Evolutionary conservation across 2,888 invertebrate genomes (phyloP).

Genomic region (Philhelius pedissequus): DNA sequence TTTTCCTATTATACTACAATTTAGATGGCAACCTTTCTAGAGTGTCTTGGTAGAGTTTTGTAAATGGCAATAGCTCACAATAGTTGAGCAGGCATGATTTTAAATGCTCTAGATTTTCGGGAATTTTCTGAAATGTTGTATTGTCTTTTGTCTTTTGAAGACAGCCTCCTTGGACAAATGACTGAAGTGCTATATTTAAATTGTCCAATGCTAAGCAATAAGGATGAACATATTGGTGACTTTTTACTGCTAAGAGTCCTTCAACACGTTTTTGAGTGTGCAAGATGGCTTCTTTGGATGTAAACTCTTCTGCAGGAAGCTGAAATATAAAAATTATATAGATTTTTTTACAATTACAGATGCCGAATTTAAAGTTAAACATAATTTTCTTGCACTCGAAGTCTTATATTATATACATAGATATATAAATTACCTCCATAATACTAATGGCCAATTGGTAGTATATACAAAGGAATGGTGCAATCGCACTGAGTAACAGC

Average conservation of each 20-base stretch:
- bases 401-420: too few relatives aligned
- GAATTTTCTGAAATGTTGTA: conserved; percentile 33
- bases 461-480: conserved; percentile 84
- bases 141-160: conserved; percentile 71
- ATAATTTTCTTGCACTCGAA: too few relatives aligned
- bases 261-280: conserved; percentile 83
- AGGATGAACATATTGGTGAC: conserved; percentile 81
- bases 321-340: conserved; percentile 39
- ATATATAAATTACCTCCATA: conserved; percentile 78
- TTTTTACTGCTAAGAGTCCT: conserved; percentile 76
- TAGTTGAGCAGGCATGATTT: conserved; percentile 72
- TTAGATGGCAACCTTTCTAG: conserved; percentile 74
- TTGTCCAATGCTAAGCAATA: conserved; percentile 87
- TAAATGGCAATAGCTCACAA: conserved; percentile 77
- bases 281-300: conserved; percentile 81
- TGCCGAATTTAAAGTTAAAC: too few relatives aligned
- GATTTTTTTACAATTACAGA: not conserved
- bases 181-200: conserved; percentile 81
- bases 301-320: conserved; percentile 74
- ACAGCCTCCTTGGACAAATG: conserved; percentile 79
- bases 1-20: conserved; percentile 72
- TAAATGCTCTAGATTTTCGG: conserved; percentile 31
- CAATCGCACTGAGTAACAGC: conserved; percentile 82
- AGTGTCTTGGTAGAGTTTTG: conserved; percentile 74
- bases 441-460: conserved; percentile 80